These are phyloP conservation scores for Motacilla tschutschensis DNA, from an alignment of 2,113 vertebrate genomes.

Conservation along the genomic window DNA sequence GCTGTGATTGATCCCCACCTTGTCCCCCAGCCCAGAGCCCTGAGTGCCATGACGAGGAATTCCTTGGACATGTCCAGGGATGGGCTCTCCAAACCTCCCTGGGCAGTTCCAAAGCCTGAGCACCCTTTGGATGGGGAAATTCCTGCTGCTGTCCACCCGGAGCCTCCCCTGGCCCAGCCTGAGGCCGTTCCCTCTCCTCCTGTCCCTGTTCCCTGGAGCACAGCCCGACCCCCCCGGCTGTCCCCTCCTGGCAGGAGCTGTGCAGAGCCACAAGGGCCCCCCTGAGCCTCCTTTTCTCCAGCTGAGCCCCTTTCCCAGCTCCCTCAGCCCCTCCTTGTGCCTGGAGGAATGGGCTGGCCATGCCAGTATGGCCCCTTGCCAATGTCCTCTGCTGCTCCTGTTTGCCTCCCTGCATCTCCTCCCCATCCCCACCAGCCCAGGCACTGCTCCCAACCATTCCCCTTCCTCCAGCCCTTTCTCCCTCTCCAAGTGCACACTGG, in stretches of 20 bases:
- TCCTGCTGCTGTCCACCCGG: fast-evolving
- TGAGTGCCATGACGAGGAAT: fast-evolving
- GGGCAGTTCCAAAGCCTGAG: fast-evolving
- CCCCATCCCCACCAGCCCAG: not conserved
- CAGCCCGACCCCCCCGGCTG: not conserved
- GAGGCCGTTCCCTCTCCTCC: not conserved
- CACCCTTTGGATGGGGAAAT: not conserved
- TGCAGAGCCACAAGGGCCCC: not conserved
- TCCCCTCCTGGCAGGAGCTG: not conserved
- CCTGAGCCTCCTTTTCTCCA: not conserved
- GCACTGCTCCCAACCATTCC: not conserved
- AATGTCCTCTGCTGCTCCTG: not conserved
- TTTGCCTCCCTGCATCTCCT: not conserved
- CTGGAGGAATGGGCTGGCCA: not conserved
- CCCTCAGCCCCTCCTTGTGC: not conserved
- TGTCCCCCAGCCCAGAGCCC: not conserved
- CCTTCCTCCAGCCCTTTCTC: not conserved
- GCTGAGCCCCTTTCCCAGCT: not conserved
- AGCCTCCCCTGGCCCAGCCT: not conserved
- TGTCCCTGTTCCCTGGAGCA: not conserved
- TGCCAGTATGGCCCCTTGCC: not conserved
- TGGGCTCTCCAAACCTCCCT: not conserved
- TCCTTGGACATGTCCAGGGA: not conserved
- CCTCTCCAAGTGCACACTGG: not conserved
- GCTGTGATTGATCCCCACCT: fast-evolving